These are phyloP conservation scores for Haliclona indistincta DNA, from an alignment of 37 sponge, comb jelly and placozoan species.

Conservation along the genomic window DNA sequence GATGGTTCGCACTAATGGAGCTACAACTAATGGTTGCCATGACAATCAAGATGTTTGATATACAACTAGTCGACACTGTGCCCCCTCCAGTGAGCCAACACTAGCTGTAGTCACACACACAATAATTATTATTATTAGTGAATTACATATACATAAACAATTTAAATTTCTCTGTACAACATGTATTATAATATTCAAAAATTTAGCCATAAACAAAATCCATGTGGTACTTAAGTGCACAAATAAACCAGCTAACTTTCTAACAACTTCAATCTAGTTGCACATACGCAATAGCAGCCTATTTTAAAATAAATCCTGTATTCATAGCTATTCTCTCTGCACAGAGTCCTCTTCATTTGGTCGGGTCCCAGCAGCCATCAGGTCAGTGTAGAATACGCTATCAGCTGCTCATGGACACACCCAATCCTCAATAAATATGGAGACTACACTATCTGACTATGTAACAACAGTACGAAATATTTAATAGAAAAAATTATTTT, in stretches of 20 bases:
- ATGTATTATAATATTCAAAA: too few relatives aligned
- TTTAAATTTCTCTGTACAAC: too few relatives aligned
- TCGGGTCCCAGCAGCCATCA: slow-evolving; percentile 28
- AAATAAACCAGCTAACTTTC: too few relatives aligned
- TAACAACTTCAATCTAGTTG: too few relatives aligned
- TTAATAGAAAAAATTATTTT: too few relatives aligned
- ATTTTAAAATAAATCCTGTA: too few relatives aligned
- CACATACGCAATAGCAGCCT: too few relatives aligned
- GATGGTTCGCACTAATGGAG: slow-evolving; percentile 69
- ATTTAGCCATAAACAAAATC: too few relatives aligned
- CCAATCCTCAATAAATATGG: not conserved
- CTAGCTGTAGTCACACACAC: too few relatives aligned
- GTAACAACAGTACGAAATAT: not conserved
- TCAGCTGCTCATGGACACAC: not conserved
- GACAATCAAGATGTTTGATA: slow-evolving; percentile 17
- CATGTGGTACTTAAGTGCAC: too few relatives aligned
- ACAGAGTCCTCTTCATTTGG: slow-evolving; percentile 31
- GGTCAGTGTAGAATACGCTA: slow-evolving; percentile 5
- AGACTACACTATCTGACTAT: not conserved
- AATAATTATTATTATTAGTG: too few relatives aligned
- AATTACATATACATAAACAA: too few relatives aligned
- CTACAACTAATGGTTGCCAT: slow-evolving; percentile 53
- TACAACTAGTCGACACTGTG: slow-evolving; percentile 35
- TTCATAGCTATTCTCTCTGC: not conserved
- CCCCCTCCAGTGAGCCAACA: slow-evolving; percentile 41